Evolutionary conservation across 2,797 vertebrate genomes (phyloP).

Genomic region (Danio choprae): DNA sequence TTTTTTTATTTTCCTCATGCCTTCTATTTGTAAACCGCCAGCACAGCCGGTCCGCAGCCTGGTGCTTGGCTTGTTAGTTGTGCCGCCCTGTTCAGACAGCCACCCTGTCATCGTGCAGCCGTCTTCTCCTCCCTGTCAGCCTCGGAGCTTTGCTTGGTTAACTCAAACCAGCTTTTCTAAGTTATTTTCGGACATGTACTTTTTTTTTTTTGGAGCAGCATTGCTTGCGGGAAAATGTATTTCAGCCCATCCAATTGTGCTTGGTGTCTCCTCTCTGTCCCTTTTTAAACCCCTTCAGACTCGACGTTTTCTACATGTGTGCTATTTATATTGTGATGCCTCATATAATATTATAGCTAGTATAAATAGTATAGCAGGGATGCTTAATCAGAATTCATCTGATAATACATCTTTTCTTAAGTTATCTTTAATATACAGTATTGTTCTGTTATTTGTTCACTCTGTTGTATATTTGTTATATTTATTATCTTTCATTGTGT

Average conservation of each 20-base stretch:
- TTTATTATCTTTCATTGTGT: too few species aligned
- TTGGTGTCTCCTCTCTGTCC: conserved; percentile 11
- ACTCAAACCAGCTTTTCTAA: conserved; percentile 51
- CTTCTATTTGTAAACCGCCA: conserved; percentile 44
- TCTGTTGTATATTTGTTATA: too few species aligned
- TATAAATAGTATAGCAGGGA: too few species aligned
- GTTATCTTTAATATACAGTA: too few species aligned
- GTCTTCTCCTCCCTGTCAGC: conserved; percentile 39
- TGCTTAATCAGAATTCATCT: too few species aligned
- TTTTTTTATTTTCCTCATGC: conserved; percentile 13
- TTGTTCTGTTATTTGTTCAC: too few species aligned
- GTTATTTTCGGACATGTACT: conserved; percentile 47
- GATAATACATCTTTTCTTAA: too few species aligned
- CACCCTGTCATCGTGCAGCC: conserved; percentile 58
- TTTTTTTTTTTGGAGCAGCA: not conserved
- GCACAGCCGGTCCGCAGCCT: conserved; percentile 40
- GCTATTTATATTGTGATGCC: too few species aligned
- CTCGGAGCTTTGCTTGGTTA: conserved; percentile 28
- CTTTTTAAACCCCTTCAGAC: not conserved
- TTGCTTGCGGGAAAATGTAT: conserved; percentile 4
- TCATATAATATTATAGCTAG: too few species aligned
- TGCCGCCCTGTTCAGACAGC: conserved; percentile 41
- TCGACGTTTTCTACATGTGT: too few species aligned
- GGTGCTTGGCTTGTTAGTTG: conserved; percentile 36
- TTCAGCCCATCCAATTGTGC: conserved; percentile 20